Percentiles rank a stretch among this genome's conserved stretches.
Evolutionary conservation across 1,140 invertebrate species (phyloP).

Genomic region (Dendrolimus punctatus): DNA sequence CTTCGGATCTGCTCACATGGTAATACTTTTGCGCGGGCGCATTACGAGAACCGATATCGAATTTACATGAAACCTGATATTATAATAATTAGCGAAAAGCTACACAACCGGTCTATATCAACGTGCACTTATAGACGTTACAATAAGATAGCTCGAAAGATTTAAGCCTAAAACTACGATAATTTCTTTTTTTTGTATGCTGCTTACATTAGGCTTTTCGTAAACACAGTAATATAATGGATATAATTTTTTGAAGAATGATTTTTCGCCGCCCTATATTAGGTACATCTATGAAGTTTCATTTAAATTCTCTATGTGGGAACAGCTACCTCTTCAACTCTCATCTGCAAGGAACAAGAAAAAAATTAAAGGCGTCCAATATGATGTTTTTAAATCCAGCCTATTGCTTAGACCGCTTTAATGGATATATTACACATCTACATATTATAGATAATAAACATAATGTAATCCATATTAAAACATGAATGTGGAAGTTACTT

Average conservation of each 20-base stretch:
- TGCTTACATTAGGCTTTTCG: conserved; percentile 64
- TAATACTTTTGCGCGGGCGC: conserved; percentile 41
- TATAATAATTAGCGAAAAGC: conserved; percentile 43
- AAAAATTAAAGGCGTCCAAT: background rate
- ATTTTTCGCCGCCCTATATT: conserved; percentile 53
- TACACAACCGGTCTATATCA: conserved; percentile 53
- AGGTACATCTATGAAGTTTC: conserved; percentile 66
- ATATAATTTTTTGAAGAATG: conserved; percentile 58
- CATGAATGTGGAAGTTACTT: too few species aligned
- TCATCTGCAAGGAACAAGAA: conserved; percentile 52
- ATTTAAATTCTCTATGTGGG: conserved; percentile 62
- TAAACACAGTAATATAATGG: conserved; percentile 63
- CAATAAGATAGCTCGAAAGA: conserved; percentile 61
- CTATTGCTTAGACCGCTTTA: too few species aligned
- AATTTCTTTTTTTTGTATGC: conserved; percentile 57
- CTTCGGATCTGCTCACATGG: conserved; percentile 24
- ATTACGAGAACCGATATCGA: conserved; percentile 34
- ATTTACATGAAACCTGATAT: conserved; percentile 36
- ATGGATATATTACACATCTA: too few species aligned
- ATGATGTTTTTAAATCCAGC: too few species aligned
- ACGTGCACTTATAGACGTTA: conserved; percentile 67
- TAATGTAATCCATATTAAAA: too few species aligned
- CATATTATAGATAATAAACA: too few species aligned
- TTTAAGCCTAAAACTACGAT: conserved; percentile 66
- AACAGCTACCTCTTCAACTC: conserved; percentile 62